A percentile compares a stretch with the other conserved stretches of the same genome.
Evolutionary conservation across 2,113 vertebrate genomes (phyloP).

Genomic region (Chascanopsetta lugubris): DNA sequence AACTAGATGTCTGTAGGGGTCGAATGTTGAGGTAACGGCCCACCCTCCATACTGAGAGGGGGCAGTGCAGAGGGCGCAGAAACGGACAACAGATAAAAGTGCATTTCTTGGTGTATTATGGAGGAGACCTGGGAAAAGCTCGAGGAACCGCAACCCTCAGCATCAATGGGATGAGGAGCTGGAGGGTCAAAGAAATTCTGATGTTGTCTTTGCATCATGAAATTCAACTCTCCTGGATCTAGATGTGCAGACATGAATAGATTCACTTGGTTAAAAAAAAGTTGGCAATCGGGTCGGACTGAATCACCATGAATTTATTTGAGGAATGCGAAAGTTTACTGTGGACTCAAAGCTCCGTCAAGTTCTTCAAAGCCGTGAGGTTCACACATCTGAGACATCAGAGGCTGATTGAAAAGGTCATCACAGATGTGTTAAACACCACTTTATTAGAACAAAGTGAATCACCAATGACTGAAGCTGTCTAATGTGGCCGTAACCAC

Average conservation of each 20-base stretch:
- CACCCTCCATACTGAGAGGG: too few relatives aligned
- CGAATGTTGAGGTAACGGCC: too few relatives aligned
- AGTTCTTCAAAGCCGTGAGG: background rate
- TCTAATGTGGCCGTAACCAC: background rate
- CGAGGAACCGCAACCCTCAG: too few relatives aligned
- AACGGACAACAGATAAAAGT: too few relatives aligned
- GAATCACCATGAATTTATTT: too few relatives aligned
- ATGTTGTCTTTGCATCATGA: background rate
- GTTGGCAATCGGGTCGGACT: background rate
- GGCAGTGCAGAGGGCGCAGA: too few relatives aligned
- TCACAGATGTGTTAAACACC: slow-evolving; percentile 11
- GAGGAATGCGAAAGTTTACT: background rate
- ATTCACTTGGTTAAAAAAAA: background rate
- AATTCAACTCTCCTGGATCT: background rate
- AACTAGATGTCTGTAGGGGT: too few relatives aligned
- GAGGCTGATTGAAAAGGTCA: slow-evolving; percentile 34
- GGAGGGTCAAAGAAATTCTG: too few relatives aligned
- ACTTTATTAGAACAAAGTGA: slow-evolving; percentile 24
- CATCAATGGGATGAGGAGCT: too few relatives aligned
- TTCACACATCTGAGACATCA: background rate
- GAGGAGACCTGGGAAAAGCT: too few relatives aligned
- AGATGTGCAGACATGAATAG: background rate
- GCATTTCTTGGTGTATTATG: too few relatives aligned
- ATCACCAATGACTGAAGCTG: slow-evolving; percentile 25
- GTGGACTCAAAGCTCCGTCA: background rate